phyloP scores from a whole-genome alignment of 2,888 invertebrate species.

The Epistrophella euchroma region DNA sequence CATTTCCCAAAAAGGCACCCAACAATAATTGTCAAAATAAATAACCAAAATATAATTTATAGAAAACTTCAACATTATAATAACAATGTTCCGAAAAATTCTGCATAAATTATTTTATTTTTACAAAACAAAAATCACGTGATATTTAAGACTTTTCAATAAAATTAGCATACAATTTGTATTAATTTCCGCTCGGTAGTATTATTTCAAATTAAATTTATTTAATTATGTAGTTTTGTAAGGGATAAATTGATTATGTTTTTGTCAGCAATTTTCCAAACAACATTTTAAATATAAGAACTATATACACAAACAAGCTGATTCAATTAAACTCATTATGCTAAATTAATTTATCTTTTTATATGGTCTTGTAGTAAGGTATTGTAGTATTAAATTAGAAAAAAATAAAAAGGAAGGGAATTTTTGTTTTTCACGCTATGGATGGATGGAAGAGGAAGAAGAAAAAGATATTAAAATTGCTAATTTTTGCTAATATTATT shows the following conservation, averaged over 20 bases:
- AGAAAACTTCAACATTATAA: no score
- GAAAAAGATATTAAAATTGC: neutral
- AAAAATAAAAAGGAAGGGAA: neutral
- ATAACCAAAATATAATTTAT: no score
- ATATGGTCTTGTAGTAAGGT: neutral
- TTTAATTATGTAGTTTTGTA: neutral
- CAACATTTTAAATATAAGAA: neutral
- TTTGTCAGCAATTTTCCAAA: neutral
- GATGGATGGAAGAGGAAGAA: neutral
- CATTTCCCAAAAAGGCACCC: no score
- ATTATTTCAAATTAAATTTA: neutral
- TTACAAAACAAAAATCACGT: neutral
- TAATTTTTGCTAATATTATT: conserved; percentile 14
- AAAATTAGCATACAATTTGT: neutral
- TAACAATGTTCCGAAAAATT: no score
- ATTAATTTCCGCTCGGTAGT: neutral
- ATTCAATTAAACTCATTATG: conserved; percentile 13
- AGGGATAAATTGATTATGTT: neutral
- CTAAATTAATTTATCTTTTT: neutral
- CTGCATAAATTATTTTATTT: no score
- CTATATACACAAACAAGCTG: neutral
- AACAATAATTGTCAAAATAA: no score
- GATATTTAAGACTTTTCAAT: neutral
- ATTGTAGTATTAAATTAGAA: conserved; percentile 3
- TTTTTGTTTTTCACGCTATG: neutral